These are phyloP conservation scores for Tenebrosternarchus preto DNA, from an alignment of 2,113 vertebrate species.

Conservation along the genomic window DNA sequence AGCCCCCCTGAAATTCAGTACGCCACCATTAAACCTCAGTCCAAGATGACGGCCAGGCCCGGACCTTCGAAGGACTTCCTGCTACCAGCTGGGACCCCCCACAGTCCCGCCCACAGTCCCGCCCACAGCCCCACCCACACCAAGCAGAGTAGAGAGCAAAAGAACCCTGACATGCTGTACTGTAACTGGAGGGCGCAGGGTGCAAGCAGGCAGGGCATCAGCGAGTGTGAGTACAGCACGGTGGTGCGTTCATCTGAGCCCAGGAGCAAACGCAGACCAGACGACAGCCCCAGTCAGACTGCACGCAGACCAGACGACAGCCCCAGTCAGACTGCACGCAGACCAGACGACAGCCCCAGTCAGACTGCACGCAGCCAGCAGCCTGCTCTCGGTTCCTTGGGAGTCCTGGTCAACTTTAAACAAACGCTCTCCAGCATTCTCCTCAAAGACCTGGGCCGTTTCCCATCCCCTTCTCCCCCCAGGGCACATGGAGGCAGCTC, in stretches of 20 bases:
- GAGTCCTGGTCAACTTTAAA: slow-evolving; percentile 68
- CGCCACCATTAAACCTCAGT: slow-evolving; percentile 9
- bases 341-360: slow-evolving; percentile 54
- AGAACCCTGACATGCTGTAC: slow-evolving; percentile 4
- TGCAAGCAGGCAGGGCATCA: background rate
- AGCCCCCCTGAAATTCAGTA: background rate
- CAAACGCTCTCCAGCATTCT: slow-evolving; percentile 70
- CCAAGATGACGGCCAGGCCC: slow-evolving; percentile 19
- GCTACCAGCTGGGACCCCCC: background rate
- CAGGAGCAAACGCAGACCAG: slow-evolving; percentile 35
- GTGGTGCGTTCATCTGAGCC: background rate
- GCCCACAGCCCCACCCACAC: background rate
- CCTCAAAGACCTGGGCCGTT: slow-evolving; percentile 68
- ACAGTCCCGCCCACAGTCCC: background rate
- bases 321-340: too few species aligned
- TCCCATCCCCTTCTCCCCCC: slow-evolving; percentile 52
- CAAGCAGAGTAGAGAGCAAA: background rate
- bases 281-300: too few species aligned
- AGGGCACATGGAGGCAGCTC: background rate
- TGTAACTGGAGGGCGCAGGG: slow-evolving; percentile 14
- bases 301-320: too few species aligned
- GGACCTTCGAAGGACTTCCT: background rate
- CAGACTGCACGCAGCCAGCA: slow-evolving; percentile 30
- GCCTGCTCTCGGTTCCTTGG: slow-evolving; percentile 36
- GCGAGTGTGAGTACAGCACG: slow-evolving; percentile 9